phyloP scores from a whole-genome alignment of 2,113 vertebrate species.

The Sinocyclocheilus anophthalmus region DNA sequence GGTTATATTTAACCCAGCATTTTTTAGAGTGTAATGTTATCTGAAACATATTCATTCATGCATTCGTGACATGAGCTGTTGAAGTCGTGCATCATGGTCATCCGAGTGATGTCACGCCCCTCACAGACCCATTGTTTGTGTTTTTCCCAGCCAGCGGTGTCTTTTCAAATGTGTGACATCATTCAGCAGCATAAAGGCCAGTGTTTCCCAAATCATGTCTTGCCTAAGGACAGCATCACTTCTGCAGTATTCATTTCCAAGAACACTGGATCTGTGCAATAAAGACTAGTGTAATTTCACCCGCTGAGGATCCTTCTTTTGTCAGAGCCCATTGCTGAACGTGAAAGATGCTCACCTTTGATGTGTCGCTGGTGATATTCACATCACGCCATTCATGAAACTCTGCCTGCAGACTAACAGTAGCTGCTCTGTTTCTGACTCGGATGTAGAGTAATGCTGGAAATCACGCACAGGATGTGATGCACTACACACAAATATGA shows the following conservation, averaged over 20 bases:
- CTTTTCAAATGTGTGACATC: slow-evolving; percentile 55
- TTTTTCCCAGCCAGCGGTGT: neutral
- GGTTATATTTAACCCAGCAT: no score
- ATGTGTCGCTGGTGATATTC: slow-evolving; percentile 72
- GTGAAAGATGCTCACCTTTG: slow-evolving; percentile 70
- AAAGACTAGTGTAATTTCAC: slow-evolving; percentile 70
- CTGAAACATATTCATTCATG: neutral
- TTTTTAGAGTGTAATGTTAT: neutral
- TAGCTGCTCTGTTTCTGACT: neutral
- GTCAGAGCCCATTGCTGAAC: slow-evolving; percentile 52
- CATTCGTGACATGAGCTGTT: neutral
- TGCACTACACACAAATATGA: neutral
- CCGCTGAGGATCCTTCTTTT: slow-evolving; percentile 71
- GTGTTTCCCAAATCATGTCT: slow-evolving; percentile 72
- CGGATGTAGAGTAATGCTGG: neutral
- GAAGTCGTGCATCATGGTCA: neutral
- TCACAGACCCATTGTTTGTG: neutral
- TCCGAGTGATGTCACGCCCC: slow-evolving; percentile 19
- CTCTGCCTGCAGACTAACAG: slow-evolving; percentile 12
- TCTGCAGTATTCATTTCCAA: slow-evolving; percentile 76
- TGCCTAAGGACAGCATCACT: slow-evolving; percentile 70
- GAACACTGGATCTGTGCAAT: slow-evolving; percentile 72
- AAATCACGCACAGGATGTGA: neutral
- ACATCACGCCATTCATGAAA: slow-evolving; percentile 73
- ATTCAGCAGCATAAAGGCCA: slow-evolving; percentile 69